Conservation (phyloP, 2,113 vertebrate species). For the Paramisgurnus dabryanus region DNA sequence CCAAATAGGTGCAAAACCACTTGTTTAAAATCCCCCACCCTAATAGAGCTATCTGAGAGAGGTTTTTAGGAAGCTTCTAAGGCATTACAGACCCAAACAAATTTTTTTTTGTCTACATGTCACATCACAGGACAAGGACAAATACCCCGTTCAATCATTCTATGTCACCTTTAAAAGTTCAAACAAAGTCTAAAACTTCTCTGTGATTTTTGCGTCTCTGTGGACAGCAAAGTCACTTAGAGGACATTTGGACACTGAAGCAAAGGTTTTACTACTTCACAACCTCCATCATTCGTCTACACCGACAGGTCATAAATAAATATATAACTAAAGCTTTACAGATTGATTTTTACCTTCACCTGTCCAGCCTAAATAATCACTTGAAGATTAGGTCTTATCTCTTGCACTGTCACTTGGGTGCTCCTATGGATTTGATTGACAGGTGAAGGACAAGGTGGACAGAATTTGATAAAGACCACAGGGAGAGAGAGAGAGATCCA, state of each 20-base stretch:
- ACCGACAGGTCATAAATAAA: constrained; percentile 59
- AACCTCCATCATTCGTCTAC: constrained; percentile 57
- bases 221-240: constrained; percentile 33
- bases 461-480: constrained; percentile 12
- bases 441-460: constrained; percentile 6
- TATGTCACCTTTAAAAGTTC: not conserved
- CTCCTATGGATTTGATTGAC: constrained; percentile 60
- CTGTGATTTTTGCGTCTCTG: not conserved
- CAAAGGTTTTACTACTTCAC: constrained; percentile 11
- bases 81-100: no score
- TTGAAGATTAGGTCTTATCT: constrained; percentile 73
- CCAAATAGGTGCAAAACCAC: no score
- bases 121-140: no score
- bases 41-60: no score
- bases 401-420: constrained; percentile 65
- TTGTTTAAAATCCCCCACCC: no score
- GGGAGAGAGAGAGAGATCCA: constrained; percentile 1
- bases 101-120: no score
- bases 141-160: no score
- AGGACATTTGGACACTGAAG: constrained; percentile 59
- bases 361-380: constrained; percentile 73
- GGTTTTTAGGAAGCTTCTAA: no score
- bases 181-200: not conserved
- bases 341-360: constrained; percentile 68
- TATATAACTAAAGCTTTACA: constrained; percentile 43